These are phyloP conservation scores for Dryobotodes eremita DNA, from an alignment of 2,888 invertebrate species.

Conservation along the genomic window DNA sequence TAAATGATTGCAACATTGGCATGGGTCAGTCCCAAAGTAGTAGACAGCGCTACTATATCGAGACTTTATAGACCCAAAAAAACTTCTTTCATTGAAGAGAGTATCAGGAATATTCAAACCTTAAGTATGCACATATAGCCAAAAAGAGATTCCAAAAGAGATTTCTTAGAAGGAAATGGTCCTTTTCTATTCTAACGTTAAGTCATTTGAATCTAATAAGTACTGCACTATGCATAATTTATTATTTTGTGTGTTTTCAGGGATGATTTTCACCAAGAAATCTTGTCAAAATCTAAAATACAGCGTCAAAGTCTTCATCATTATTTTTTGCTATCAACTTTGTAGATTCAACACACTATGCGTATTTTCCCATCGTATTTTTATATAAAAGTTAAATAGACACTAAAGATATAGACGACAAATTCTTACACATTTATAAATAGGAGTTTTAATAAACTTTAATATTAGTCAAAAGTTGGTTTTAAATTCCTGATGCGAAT, in stretches of 20 bases:
- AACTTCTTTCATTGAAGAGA: slow-evolving; percentile 1
- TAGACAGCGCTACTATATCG: not conserved
- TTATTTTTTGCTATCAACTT: slow-evolving; percentile 7
- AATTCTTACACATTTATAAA: slow-evolving; percentile 32
- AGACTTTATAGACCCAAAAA: not conserved
- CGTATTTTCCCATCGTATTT: slow-evolving; percentile 15
- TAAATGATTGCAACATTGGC: slow-evolving; percentile 17
- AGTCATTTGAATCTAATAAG: slow-evolving; percentile 65
- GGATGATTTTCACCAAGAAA: slow-evolving; percentile 54
- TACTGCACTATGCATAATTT: slow-evolving; percentile 61
- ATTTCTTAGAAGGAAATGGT: slow-evolving; percentile 56
- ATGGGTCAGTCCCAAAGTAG: not conserved
- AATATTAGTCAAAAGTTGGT: slow-evolving; percentile 45
- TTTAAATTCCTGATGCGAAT: slow-evolving; percentile 49
- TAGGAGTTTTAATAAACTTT: slow-evolving; percentile 27
- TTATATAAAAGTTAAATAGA: slow-evolving; percentile 14
- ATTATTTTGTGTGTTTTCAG: slow-evolving; percentile 46
- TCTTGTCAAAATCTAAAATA: slow-evolving; percentile 27
- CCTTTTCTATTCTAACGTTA: slow-evolving; percentile 61
- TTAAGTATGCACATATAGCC: slow-evolving; percentile 47
- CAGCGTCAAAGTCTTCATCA: not conserved
- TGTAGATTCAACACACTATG: slow-evolving; percentile 12
- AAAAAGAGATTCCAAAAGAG: slow-evolving; percentile 66
- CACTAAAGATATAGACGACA: slow-evolving; percentile 20
- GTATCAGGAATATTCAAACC: slow-evolving; percentile 19